Percentiles rank a stretch among this genome's conserved stretches.
These are phyloP conservation scores for Hippopotamyrus pictus DNA, from an alignment of 2,797 vertebrate genomes.

Conservation along the genomic window DNA sequence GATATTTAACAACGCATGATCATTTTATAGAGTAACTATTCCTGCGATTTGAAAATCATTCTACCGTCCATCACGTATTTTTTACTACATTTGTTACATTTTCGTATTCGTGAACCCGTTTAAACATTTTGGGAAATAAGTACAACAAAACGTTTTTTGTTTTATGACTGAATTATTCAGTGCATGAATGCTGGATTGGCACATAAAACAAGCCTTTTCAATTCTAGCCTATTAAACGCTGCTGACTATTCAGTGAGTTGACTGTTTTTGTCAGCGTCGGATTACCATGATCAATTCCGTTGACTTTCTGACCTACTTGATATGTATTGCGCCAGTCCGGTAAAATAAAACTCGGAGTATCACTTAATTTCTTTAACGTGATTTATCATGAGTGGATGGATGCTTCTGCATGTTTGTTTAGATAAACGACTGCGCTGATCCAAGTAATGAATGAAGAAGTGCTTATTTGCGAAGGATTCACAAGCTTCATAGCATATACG, in stretches of 20 bases:
- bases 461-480: neutral
- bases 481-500: neutral
- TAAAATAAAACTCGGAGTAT: neutral
- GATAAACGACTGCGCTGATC: neutral
- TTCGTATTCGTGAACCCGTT: neutral
- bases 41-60: neutral
- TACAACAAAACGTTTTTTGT: neutral
- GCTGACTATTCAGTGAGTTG: neutral
- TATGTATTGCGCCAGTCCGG: neutral
- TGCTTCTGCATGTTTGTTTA: neutral
- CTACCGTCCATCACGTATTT: neutral
- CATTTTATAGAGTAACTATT: neutral
- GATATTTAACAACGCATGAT: neutral
- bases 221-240: neutral
- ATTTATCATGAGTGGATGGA: neutral
- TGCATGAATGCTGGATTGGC: neutral
- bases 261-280: neutral
- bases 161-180: slow-evolving; percentile 9
- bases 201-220: slow-evolving; percentile 7
- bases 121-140: neutral
- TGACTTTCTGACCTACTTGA: slow-evolving; percentile 13
- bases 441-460: neutral
- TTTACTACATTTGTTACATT: neutral
- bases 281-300: slow-evolving; percentile 8
- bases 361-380: neutral